Evolutionary conservation across 2,888 invertebrate species (phyloP), one percentile per base, ranked within the genome.

Genomic region (Tachina lurida): DNA sequence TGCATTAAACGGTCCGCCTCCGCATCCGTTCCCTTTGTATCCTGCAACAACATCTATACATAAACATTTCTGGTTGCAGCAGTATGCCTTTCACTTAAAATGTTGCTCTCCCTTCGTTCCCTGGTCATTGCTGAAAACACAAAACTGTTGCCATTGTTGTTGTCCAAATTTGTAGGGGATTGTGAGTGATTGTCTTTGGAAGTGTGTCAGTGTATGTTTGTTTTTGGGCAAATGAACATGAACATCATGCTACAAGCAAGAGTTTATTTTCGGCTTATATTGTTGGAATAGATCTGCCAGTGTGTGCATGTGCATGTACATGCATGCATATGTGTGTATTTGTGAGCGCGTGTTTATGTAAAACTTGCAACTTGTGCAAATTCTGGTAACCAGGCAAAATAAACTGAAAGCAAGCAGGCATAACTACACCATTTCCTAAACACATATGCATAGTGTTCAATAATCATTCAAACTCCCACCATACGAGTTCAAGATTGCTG

Each of bases 341-440:
- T 56, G 22, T 79, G 17, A 45, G 17, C 49, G 45, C 67, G 17
- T 68, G 63, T 56, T 65, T 77, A 49, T 82, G 58, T 45, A 31
- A 77, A 77, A 81, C 76, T 77, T 84, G 76, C 73, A 82, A 81
- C 63, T 78, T 75, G 52, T 75, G 41, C 70, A 86, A 82, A 71
- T 75, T 76, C 56, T 80, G 75, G 71, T 83, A 83, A 76, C 86
- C 79, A 86, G 71, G 86, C 75, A 71, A 86, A 76, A 79, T 86
- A 86, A 82, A 86, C 75, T 79, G 67, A 71, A 60, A 15, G 31
- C 77, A 58, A 77, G 68, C 77, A 67, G 49, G 49, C 76, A 63
- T 22, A 22, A 39, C 9, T 75, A 75, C 81, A 81, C 81, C 67
- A 47, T 81, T 75, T 81, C 80, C 7, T 31, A 31, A 31, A 31